Base-by-base conservation (phyloP, 1,140 invertebrate species). In the Cydia strobilella region DNA sequence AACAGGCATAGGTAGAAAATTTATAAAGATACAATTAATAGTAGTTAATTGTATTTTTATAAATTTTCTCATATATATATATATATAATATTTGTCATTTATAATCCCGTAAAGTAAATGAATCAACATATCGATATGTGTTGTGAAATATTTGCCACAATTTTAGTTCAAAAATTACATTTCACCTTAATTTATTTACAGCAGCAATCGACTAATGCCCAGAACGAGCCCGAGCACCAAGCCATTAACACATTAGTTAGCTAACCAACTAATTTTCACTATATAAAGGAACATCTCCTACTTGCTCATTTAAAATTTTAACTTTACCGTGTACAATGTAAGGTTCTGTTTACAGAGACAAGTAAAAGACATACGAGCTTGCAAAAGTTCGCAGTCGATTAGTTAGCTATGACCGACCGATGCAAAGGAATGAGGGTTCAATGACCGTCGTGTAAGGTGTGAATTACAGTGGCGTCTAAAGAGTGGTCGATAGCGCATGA, bases 171-270 rank as follows among this genome's bases (percentile, higher is more conserved):
- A 75, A 75, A 74, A 72, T 3, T 62, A 77, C 74, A 76, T 74
- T 77, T 77, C 79, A 78, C 48, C 15, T 63, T 78, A 77, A 80
- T 76, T 76, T 78, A 80, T 78, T 74, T 51, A 79, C 75, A 76
- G 78, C 79, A 73, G 77, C 81, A 84, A 87, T 86, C 82, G 79
- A 79, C 79, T 87, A 85, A 87, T 89, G 83, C 82, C 74, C 84
- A 77, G 75, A 76, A 77, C 78, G 81, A 79, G 74, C 42, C 51
- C 31, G 62, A 59, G 72, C 54, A 59, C 75, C 72, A 75, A 73
- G 72, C 72, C 79, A 84, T 82, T 84, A 81, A 76, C 81, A 79
- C 79, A 74, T 84, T 79, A 78, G 72, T 62, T 73, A 73, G 73
- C 74, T 80, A 74, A 71, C 62, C 72, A 76, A 75, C 54, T 78